Conservation (phyloP, 1,140 invertebrate genomes). For the Penaeus japonicus region DNA sequence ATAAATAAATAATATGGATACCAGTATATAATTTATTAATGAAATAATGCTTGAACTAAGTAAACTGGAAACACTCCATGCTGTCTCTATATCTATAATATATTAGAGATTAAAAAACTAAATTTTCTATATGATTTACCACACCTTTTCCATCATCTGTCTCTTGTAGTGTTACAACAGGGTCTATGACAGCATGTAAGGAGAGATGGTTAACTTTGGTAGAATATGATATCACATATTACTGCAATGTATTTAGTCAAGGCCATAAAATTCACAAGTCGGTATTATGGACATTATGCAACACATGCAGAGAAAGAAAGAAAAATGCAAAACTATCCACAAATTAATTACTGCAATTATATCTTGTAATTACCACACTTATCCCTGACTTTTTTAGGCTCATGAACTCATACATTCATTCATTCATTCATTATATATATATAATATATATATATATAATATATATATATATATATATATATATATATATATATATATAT, state of each 20-base stretch:
- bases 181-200: slow-evolving; percentile 22
- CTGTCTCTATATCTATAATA: background rate
- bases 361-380: background rate
- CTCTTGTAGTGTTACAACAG: slow-evolving; percentile 23
- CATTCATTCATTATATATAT: too few relatives aligned
- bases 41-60: too few relatives aligned
- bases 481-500: too few relatives aligned
- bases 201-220: background rate
- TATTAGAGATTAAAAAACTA: background rate
- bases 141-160: slow-evolving; percentile 32
- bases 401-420: too few relatives aligned
- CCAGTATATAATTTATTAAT: background rate
- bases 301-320: background rate
- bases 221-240: background rate
- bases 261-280: too few relatives aligned
- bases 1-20: background rate
- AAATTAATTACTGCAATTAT: background rate
- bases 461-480: too few relatives aligned
- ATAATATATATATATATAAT: too few relatives aligned
- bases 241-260: too few relatives aligned
- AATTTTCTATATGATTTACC: background rate
- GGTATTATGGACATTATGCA: too few relatives aligned
- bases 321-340: background rate
- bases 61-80: background rate
- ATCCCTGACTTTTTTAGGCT: too few relatives aligned